A percentile compares a stretch with the other conserved stretches of the same genome.
phyloP scores from a whole-genome alignment of 2,888 invertebrate species.

The Trypoxylon attenuatum region DNA sequence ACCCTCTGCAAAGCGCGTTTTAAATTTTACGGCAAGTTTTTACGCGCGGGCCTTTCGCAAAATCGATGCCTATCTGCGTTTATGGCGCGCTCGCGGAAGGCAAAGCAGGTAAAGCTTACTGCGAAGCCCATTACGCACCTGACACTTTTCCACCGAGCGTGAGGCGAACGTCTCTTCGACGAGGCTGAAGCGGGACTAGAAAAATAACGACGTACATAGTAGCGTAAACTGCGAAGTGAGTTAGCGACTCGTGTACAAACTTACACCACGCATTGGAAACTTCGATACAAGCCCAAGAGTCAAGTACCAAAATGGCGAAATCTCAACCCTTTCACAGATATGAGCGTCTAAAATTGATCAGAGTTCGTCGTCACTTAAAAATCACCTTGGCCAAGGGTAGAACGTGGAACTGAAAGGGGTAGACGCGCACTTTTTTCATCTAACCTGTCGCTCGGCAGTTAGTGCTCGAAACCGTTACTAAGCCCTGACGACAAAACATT shows the following conservation, averaged over 20 bases:
- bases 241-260: too few relatives aligned
- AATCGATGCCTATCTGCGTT: constrained; percentile 26
- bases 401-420: not conserved
- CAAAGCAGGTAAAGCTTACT: constrained; percentile 9
- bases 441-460: constrained; percentile 51
- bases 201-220: too few relatives aligned
- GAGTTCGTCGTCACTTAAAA: too few relatives aligned
- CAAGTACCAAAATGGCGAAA: too few relatives aligned
- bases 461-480: constrained; percentile 41
- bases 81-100: not conserved
- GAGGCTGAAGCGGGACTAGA: too few relatives aligned
- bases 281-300: too few relatives aligned
- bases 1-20: not conserved
- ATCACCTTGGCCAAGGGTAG: constrained; percentile 2
- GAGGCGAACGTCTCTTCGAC: too few relatives aligned
- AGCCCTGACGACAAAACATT: constrained; percentile 23
- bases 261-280: too few relatives aligned
- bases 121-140: constrained; percentile 30
- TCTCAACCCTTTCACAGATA: too few relatives aligned
- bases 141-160: too few relatives aligned
- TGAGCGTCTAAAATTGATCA: too few relatives aligned
- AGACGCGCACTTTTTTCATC: constrained; percentile 34
- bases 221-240: too few relatives aligned
- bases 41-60: constrained; percentile 14
- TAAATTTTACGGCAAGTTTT: constrained; percentile 24